A percentile compares a stretch with the other conserved stretches of the same genome.
Conservation (phyloP, 2,888 invertebrate species). For the Drosophila cognata region DNA sequence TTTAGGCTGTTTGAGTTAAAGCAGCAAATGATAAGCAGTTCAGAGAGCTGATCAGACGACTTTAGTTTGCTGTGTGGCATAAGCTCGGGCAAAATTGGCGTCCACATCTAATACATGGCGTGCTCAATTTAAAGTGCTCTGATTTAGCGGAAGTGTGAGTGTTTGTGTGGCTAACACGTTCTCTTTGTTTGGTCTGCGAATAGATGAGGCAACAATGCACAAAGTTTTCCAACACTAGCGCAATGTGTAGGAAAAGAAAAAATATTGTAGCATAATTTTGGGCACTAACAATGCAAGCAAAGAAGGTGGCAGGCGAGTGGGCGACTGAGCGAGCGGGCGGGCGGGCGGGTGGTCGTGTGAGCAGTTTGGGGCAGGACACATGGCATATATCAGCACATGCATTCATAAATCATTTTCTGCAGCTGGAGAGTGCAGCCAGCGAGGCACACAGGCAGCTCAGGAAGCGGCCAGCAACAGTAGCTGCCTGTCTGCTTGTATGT, state of each 20-base stretch:
- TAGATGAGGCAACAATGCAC: conserved; percentile 71
- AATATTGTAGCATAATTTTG: conserved; percentile 79
- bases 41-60: conserved; percentile 15
- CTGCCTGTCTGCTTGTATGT: conserved; percentile 32
- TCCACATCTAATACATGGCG: conserved; percentile 57
- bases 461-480: conserved; percentile 58
- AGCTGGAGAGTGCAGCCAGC: conserved; percentile 71
- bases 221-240: conserved; percentile 42
- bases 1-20: conserved; percentile 1
- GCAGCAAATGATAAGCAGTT: conserved; percentile 6
- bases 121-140: conserved; percentile 73
- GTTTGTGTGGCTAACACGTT: conserved; percentile 58
- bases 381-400: conserved; percentile 80
- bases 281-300: conserved; percentile 69
- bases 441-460: conserved; percentile 41
- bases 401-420: conserved; percentile 79
- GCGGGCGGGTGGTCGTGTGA: conserved; percentile 4
- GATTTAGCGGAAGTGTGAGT: conserved; percentile 54
- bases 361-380: conserved; percentile 50
- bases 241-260: conserved; percentile 43
- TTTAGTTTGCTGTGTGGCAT: conserved; percentile 23
- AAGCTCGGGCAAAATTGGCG: conserved; percentile 27
- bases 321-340: background rate
- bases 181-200: conserved; percentile 69
- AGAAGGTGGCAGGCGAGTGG: background rate